phyloP scores from a whole-genome alignment of 2,888 invertebrate genomes.

The Glaucopsyche alexis region DNA sequence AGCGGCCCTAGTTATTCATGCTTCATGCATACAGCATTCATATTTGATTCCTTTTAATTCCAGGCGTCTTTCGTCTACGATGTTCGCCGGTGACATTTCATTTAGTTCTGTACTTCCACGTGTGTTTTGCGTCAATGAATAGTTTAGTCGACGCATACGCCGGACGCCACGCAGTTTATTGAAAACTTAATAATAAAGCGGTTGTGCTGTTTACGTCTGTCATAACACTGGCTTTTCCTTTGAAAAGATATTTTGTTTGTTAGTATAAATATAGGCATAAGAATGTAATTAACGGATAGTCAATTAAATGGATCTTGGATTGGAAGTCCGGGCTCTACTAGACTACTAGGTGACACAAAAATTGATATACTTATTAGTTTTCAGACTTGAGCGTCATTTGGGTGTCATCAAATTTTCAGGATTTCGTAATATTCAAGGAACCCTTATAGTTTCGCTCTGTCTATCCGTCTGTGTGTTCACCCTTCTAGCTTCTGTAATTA shows the following conservation, averaged over 20 bases:
- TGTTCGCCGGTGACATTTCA: slow-evolving; percentile 48
- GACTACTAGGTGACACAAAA: too few relatives aligned
- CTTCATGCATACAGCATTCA: slow-evolving; percentile 74
- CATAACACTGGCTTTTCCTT: neutral
- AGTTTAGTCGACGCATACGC: slow-evolving; percentile 37
- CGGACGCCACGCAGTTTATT: slow-evolving; percentile 3
- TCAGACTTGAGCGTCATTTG: too few relatives aligned
- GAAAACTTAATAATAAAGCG: neutral
- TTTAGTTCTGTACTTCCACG: slow-evolving; percentile 43
- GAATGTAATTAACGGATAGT: too few relatives aligned
- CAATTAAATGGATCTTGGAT: too few relatives aligned
- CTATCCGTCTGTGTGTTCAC: too few relatives aligned
- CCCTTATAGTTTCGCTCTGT: too few relatives aligned
- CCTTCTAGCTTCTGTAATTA: too few relatives aligned
- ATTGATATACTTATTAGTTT: too few relatives aligned
- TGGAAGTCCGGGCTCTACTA: too few relatives aligned
- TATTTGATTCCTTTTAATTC: slow-evolving; percentile 79
- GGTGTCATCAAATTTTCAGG: too few relatives aligned
- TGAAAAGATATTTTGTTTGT: neutral
- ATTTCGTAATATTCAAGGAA: too few relatives aligned
- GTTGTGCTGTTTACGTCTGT: neutral
- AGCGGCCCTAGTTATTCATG: slow-evolving; percentile 65
- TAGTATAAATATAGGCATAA: too few relatives aligned
- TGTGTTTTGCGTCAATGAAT: slow-evolving; percentile 42
- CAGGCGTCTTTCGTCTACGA: slow-evolving; percentile 65